These are phyloP conservation scores for Koerneria pararmatus DNA, from an alignment of 2,888 invertebrate genomes.

Conservation along the genomic window DNA sequence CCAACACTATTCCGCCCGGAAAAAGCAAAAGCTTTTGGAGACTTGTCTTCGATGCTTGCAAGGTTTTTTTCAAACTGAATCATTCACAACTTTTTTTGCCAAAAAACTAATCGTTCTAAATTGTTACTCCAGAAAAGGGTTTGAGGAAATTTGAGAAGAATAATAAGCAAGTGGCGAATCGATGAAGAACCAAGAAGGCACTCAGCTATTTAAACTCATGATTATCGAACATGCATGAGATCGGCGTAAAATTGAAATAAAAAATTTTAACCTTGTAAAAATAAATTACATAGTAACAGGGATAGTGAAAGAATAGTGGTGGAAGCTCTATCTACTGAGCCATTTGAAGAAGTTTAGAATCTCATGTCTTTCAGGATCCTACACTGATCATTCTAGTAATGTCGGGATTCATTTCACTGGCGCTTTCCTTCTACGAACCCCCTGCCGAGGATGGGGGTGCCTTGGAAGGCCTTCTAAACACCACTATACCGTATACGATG, in stretches of 20 bases:
- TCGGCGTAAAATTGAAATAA: too few relatives aligned
- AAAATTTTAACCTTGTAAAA: too few relatives aligned
- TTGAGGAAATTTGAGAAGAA: too few relatives aligned
- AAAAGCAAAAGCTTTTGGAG: conserved; percentile 49
- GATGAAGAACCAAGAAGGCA: too few relatives aligned
- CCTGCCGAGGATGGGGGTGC: conserved; percentile 23
- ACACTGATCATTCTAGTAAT: conserved; percentile 55
- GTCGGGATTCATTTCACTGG: conserved; percentile 54
- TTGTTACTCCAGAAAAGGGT: too few relatives aligned
- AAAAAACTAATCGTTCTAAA: too few relatives aligned
- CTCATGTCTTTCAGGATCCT: conserved; percentile 50
- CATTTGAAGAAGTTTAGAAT: not conserved
- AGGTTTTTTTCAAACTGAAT: conserved; percentile 34
- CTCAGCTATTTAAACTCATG: too few relatives aligned
- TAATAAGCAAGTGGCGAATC: too few relatives aligned
- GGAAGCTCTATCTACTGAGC: too few relatives aligned
- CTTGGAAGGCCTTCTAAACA: not conserved
- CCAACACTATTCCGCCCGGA: conserved; percentile 54
- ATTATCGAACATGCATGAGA: too few relatives aligned
- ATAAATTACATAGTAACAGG: not conserved
- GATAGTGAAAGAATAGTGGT: conserved; percentile 9
- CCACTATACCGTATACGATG: too few relatives aligned
- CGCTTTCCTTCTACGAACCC: conserved; percentile 56
- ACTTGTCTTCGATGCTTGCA: conserved; percentile 47
- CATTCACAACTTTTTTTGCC: too few relatives aligned